phyloP scores from a whole-genome alignment of 2,888 invertebrate species.

The Harpalus rufipes region DNA sequence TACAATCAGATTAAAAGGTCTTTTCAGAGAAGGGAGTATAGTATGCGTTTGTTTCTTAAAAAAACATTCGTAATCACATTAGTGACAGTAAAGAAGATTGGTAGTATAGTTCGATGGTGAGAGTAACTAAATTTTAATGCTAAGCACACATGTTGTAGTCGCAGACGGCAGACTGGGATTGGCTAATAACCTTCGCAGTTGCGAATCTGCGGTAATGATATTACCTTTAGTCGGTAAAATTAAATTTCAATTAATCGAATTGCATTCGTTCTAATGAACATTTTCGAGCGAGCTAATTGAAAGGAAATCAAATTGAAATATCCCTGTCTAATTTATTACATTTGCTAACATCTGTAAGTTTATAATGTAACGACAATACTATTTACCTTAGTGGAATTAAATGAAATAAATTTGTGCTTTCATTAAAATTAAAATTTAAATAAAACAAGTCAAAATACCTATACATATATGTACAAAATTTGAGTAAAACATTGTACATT shows the following conservation, averaged over 20 bases:
- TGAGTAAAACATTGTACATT: too few relatives aligned
- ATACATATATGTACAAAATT: too few relatives aligned
- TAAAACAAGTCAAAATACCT: too few relatives aligned
- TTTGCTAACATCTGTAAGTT: conserved; percentile 1
- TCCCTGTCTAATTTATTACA: conserved; percentile 11
- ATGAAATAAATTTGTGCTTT: too few relatives aligned
- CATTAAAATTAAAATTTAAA: too few relatives aligned
- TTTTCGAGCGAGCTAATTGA: conserved; percentile 5
- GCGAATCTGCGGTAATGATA: conserved; percentile 31
- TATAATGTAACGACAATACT: background rate
- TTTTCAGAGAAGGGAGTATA: background rate
- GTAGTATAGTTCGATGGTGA: background rate
- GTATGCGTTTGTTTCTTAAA: background rate
- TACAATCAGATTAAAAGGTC: background rate
- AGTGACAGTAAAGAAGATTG: background rate
- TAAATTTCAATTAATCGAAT: conserved; percentile 47
- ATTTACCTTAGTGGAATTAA: too few relatives aligned
- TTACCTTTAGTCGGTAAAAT: conserved; percentile 39
- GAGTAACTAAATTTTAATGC: conserved; percentile 35
- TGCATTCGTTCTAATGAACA: conserved; percentile 20
- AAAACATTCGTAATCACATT: conserved; percentile 12
- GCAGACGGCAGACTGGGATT: too few relatives aligned
- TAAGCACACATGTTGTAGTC: conserved; percentile 8
- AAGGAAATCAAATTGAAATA: background rate
- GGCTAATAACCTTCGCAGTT: background rate